A percentile compares a stretch with the other conserved stretches of the same genome.
phyloP scores from a whole-genome alignment of 2,797 vertebrate species.

The Hoplostethus atlanticus region DNA sequence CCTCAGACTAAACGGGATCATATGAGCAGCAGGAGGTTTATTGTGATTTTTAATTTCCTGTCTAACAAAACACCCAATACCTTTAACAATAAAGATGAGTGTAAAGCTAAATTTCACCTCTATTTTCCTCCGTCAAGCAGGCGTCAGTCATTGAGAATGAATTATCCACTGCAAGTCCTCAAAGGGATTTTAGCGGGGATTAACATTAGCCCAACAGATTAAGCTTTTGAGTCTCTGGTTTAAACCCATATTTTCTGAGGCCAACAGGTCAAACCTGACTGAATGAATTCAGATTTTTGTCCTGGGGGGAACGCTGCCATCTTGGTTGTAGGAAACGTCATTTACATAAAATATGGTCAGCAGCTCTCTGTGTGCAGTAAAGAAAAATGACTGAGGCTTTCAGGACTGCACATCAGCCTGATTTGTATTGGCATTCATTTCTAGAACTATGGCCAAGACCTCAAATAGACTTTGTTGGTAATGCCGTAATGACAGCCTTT shows the following conservation, averaged over 20 bases:
- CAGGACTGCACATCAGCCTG: conserved; percentile 12
- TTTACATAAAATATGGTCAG: conserved; percentile 67
- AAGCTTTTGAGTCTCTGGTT: conserved; percentile 53
- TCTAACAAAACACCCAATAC: not conserved
- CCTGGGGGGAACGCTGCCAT: conserved; percentile 53
- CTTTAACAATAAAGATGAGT: not conserved
- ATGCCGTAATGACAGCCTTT: not conserved
- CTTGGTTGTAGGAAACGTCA: conserved; percentile 44
- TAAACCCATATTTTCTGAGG: conserved; percentile 60
- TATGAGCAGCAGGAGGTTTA: conserved; percentile 1
- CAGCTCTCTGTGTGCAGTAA: conserved; percentile 51
- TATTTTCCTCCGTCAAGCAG: not conserved
- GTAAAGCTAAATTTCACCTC: conserved; percentile 3
- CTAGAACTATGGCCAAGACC: conserved; percentile 16
- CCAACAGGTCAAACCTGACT: conserved; percentile 66
- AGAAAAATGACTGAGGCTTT: conserved; percentile 27
- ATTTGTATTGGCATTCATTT: conserved; percentile 32
- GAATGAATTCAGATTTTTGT: conserved; percentile 62
- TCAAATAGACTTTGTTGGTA: conserved; percentile 20
- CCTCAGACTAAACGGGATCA: conserved; percentile 14
- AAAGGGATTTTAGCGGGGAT: conserved; percentile 61
- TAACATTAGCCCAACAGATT: conserved; percentile 57
- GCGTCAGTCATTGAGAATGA: conserved; percentile 13
- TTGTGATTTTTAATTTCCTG: not conserved
- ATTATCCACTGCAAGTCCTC: conserved; percentile 41